Conservation (phyloP, 2,888 invertebrate genomes). For the Callinectes sapidus region DNA sequence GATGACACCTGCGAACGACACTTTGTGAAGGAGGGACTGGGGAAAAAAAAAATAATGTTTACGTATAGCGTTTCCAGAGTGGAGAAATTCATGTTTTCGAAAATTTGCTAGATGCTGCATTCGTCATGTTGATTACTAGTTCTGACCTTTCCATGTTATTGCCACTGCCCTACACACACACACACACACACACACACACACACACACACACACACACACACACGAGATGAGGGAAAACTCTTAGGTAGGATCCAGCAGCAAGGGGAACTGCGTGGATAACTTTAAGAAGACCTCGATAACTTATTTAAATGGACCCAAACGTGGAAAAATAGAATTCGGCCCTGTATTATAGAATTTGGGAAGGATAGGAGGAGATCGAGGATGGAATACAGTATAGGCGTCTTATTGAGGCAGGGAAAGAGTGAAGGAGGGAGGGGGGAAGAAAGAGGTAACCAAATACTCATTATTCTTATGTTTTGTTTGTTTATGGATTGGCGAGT, state of each 20-base stretch:
- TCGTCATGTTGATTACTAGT: background rate
- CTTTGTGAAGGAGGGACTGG: background rate
- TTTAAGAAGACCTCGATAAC: background rate
- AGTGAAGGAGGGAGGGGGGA: too few species aligned
- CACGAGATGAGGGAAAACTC: background rate
- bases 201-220: slow-evolving; percentile 35
- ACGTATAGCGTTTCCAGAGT: background rate
- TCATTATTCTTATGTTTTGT: too few species aligned
- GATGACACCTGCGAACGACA: slow-evolving; percentile 9
- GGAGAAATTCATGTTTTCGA: background rate
- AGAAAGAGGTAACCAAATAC: too few species aligned
- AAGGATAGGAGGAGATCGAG: background rate
- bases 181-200: slow-evolving; percentile 47
- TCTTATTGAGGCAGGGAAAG: too few species aligned
- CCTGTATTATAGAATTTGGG: background rate
- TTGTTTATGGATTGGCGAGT: too few species aligned
- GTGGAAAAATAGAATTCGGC: background rate
- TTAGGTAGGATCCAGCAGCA: background rate
- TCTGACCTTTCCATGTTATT: background rate
- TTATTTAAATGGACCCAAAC: background rate
- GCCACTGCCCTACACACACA: slow-evolving; percentile 45
- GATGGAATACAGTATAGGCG: background rate
- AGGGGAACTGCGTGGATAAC: background rate
- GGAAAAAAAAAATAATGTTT: background rate
- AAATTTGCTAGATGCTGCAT: background rate